Evolutionary conservation across 2,797 vertebrate species (phyloP).

Genomic region (Pipistrellus nathusii): DNA sequence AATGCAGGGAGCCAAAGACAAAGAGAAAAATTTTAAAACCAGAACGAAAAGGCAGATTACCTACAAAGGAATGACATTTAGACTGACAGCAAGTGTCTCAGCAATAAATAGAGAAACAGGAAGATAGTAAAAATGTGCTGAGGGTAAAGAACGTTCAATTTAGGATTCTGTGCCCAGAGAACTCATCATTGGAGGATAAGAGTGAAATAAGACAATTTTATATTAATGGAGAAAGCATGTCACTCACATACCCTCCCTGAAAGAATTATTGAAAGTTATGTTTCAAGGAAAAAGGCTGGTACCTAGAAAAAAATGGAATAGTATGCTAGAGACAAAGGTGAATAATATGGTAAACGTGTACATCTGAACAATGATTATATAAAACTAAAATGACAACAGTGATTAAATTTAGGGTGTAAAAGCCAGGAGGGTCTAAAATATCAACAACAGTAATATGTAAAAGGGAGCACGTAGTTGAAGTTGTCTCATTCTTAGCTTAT

Average conservation of each 20-base stretch:
- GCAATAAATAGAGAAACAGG: background rate
- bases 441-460: background rate
- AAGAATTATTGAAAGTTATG: background rate
- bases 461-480: background rate
- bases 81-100: constrained; percentile 13
- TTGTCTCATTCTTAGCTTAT: background rate
- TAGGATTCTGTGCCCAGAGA: background rate
- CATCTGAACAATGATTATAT: background rate
- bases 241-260: background rate
- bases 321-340: background rate
- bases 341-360: background rate
- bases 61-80: background rate
- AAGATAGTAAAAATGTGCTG: background rate
- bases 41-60: background rate
- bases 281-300: constrained; percentile 18
- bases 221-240: background rate
- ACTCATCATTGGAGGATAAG: background rate
- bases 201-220: background rate
- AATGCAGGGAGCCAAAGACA: constrained; percentile 23
- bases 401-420: constrained; percentile 21
- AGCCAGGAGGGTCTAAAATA: background rate
- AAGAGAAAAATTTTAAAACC: background rate
- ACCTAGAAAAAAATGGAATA: background rate
- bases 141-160: background rate
- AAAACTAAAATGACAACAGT: background rate